These are phyloP conservation scores for Neotoma lepida DNA, from an alignment of 2,113 vertebrate species.

Conservation along the genomic window DNA sequence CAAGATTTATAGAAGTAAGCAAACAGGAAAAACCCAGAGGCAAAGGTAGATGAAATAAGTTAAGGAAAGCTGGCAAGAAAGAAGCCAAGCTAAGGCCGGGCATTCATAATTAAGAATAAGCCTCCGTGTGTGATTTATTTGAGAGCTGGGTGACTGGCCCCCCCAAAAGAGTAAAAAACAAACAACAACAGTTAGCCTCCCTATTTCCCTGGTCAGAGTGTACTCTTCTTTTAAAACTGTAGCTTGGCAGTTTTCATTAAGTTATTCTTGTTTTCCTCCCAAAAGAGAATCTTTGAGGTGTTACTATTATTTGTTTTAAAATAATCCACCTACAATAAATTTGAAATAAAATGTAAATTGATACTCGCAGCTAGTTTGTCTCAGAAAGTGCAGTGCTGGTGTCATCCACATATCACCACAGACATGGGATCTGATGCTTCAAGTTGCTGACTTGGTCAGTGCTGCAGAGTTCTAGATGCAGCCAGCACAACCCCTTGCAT, in stretches of 20 bases:
- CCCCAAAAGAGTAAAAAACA: too few species aligned
- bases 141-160: too few species aligned
- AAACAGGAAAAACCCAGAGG: too few species aligned
- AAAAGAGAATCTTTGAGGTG: background rate
- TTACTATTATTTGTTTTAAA: background rate
- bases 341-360: constrained; percentile 41
- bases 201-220: background rate
- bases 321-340: background rate
- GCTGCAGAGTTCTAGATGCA: background rate
- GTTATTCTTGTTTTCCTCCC: background rate
- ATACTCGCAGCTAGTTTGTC: background rate
- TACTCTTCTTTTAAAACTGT: background rate
- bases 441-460: background rate
- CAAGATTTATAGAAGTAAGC: too few species aligned
- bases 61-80: too few species aligned
- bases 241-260: background rate
- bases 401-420: background rate
- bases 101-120: too few species aligned
- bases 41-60: too few species aligned
- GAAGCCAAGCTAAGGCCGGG: too few species aligned
- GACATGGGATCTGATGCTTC: background rate
- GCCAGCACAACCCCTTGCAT: background rate
- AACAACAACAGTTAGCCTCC: background rate
- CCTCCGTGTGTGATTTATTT: too few species aligned
- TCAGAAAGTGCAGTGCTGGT: background rate